Conservation (phyloP, 2,797 vertebrate species). For the Heteromormyrus szaboi region DNA sequence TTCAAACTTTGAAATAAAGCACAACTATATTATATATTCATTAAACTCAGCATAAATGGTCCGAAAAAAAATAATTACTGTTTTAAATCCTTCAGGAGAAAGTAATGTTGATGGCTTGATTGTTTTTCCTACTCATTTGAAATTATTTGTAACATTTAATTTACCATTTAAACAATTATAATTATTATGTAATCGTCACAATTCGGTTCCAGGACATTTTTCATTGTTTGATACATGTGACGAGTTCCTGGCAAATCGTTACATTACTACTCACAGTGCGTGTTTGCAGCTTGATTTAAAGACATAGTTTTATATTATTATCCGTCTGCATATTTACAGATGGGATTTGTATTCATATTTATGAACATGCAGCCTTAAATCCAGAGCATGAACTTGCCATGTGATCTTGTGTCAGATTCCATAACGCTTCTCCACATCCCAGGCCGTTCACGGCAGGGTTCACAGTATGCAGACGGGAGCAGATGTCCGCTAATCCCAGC, state of each 20-base stretch:
- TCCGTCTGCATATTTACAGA: background rate
- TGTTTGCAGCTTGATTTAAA: background rate
- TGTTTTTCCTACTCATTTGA: background rate
- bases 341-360: background rate
- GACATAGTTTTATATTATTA: background rate
- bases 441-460: background rate
- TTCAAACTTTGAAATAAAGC: background rate
- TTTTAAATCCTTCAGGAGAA: background rate
- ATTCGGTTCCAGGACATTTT: background rate
- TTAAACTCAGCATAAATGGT: background rate
- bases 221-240: background rate
- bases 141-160: background rate
- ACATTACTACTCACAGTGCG: background rate
- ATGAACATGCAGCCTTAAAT: background rate
- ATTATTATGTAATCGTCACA: background rate
- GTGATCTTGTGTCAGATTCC: background rate
- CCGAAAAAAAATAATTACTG: background rate
- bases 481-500: background rate
- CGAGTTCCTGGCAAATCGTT: background rate
- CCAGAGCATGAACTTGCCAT: background rate
- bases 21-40: background rate
- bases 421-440: background rate
- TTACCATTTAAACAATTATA: background rate
- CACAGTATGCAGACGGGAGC: background rate
- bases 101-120: background rate